Base-by-base conservation (phyloP, 2,888 invertebrate genomes). In the Agrenia bidenticulata region DNA sequence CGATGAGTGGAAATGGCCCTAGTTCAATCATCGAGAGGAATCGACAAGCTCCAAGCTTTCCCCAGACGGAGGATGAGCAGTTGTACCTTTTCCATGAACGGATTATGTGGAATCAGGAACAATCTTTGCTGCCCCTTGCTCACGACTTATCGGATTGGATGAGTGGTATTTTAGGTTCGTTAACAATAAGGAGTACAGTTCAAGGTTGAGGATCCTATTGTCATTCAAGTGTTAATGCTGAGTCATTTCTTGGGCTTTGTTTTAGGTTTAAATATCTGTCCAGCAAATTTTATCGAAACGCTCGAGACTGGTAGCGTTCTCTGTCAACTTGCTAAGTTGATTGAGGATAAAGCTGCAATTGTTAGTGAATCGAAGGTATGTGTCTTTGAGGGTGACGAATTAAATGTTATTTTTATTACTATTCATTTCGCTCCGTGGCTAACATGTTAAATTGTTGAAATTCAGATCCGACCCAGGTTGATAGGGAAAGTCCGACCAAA, bases 241-340 rank as follows among this genome's bases (percentile, higher is more conserved):
- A 45, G 39, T 1, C 45, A 19, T 61, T 23, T 32, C 55, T n/a
- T n/a, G n/a, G n/a, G n/a, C n/a, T n/a, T n/a, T n/a, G n/a, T n/a
- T n/a, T n/a, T n/a, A 69, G 73, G 72, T 27, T 55, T 73, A 41
- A 64, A 69, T 53, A 54, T 73, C 27, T 67, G 66, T 15, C 73
- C 89, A 1, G 88, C 89, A 73, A 92, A 90, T 79, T 90, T 93
- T 78, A 85, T 93, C 80, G 87, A 89, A 74, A 87, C 87, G 69
- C 80, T 93, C 79, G 92, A 92, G 81, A 92, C 90, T 79, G 93
- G 93, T 49, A 90, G 87, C 1, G 84, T 89, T 74, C 82, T 93
- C 58, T 93, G 92, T 79, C 89, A 88, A 78, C 83, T 93, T 78
- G 92, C 90, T 0, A 86, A 87, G 77, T 83, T 89, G 73, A 89